Percentiles rank a stretch among this genome's conserved stretches.
Conservation (phyloP, 2,113 vertebrate species). For the Copsychus sechellarum region DNA sequence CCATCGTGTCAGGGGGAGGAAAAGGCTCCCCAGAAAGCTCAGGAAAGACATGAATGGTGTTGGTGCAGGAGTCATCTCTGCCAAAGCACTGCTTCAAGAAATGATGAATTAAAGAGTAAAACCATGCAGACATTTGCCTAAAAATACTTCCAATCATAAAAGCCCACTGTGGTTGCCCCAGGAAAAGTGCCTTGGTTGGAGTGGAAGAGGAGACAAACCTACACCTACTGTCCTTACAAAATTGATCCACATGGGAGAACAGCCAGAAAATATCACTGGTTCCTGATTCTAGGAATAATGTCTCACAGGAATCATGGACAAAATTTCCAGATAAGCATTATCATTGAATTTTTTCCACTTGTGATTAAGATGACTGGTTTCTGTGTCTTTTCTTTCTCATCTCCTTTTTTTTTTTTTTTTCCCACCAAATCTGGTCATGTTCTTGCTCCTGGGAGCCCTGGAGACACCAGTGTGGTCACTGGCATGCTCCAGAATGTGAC, state of each 20-base stretch:
- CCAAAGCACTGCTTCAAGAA: neutral
- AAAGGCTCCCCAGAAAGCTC: neutral
- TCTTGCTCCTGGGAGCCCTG: neutral
- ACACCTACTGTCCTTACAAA: neutral
- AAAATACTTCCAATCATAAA: neutral
- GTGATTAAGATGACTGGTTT: neutral
- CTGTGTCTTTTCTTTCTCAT: neutral
- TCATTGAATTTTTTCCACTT: neutral
- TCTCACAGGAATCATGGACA: neutral
- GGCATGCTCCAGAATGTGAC: fast-evolving
- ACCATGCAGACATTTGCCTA: neutral
- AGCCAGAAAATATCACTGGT: neutral
- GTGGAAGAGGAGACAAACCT: neutral
- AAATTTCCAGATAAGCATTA: neutral
- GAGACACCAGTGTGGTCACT: neutral
- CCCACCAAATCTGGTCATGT: neutral
- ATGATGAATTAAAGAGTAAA: neutral
- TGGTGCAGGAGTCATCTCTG: neutral
- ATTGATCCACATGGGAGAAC: neutral
- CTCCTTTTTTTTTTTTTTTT: neutral
- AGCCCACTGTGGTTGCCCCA: fast-evolving
- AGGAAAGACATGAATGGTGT: neutral
- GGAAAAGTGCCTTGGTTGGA: neutral
- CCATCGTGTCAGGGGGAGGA: neutral
- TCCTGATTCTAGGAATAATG: neutral